Base-by-base conservation (phyloP, 2,797 vertebrate genomes). In the Ispidina picta region DNA sequence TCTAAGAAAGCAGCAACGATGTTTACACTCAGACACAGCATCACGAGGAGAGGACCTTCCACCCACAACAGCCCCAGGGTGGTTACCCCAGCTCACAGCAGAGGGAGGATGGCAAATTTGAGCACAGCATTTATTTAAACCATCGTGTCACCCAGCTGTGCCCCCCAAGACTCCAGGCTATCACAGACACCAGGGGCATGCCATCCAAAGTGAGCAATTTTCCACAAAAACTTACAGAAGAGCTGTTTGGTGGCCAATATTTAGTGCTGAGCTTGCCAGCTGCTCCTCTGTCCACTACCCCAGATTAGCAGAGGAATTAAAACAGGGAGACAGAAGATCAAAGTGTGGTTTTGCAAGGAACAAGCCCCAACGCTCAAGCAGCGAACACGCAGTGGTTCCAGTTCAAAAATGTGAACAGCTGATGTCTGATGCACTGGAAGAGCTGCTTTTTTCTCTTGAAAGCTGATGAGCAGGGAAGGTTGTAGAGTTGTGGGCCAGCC, bases 361-460 rank as follows among this genome's bases (percentile, higher is more conserved):
- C 7, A 77, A 73, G n/a, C 66, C 63, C 21, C 25, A 60, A 71
- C 83, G 51, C 58, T 69, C 26, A 20, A 33, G 21, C 17, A 39
- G 16, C 0, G 1, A 81, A 39, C 21, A 55, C 2, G 0, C 2
- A n/a, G 43, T 26, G 3, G 33, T 10, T 66, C 25, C 70, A 64
- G 85, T 25, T 76, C 12, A 68, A 69, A 82, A 68, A 28, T 0
- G 12, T 4, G 1, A 78, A n/a, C 28, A 83, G 80, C 59, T 81
- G 70, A 68, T 28, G 62, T 39, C 48, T 11, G 22, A 37, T 21
- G 29, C 52, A 48, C 37, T 9, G 59, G 49, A 69, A 37, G 51
- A 55, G 6, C 60, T 7, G 4, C 21, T 49, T 56, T 21, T 55
- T 51, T 23, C 60, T 72, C 72, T n/a, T 56, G 71, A 81, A 83